A percentile compares a stretch with the other conserved stretches of the same genome.
phyloP scores from a whole-genome alignment of 2,888 invertebrate species.

The Nezara viridula region DNA sequence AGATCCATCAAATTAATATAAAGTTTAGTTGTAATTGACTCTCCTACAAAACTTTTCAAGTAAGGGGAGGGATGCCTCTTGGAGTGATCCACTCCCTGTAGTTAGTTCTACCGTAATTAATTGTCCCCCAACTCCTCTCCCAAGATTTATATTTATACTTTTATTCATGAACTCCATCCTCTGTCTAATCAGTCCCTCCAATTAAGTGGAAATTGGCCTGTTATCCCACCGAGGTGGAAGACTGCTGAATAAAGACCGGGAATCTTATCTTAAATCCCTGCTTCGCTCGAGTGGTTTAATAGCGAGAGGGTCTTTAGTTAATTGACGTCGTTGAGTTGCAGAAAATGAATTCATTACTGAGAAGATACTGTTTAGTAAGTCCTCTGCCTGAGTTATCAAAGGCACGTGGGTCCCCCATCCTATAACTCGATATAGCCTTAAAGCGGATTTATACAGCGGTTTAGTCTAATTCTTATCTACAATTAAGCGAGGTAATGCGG shows the following conservation, averaged over 20 bases:
- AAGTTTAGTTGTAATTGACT: constrained; percentile 6
- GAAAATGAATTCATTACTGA: not conserved
- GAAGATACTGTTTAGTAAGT: not conserved
- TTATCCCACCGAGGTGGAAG: not conserved
- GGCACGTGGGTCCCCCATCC: not conserved
- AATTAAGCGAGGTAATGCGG: not conserved
- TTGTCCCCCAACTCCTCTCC: not conserved
- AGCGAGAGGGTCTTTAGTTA: not conserved
- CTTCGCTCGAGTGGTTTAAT: not conserved
- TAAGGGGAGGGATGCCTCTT: not conserved
- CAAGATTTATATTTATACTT: constrained; percentile 17
- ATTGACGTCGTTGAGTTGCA: not conserved
- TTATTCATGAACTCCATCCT: not conserved
- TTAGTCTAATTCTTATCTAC: not conserved
- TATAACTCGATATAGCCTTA: too few relatives aligned
- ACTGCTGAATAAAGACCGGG: not conserved
- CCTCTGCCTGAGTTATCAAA: not conserved
- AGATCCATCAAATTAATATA: not conserved
- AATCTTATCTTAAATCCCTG: not conserved
- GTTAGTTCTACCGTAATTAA: not conserved
- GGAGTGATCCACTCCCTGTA: not conserved
- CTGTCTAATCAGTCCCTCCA: not conserved
- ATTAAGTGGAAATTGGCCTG: constrained; percentile 9
- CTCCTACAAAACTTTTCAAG: not conserved
- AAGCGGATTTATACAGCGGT: too few relatives aligned